Base-by-base conservation (phyloP, 1,140 invertebrate genomes). In the Caenorhabditis briggsae region DNA sequence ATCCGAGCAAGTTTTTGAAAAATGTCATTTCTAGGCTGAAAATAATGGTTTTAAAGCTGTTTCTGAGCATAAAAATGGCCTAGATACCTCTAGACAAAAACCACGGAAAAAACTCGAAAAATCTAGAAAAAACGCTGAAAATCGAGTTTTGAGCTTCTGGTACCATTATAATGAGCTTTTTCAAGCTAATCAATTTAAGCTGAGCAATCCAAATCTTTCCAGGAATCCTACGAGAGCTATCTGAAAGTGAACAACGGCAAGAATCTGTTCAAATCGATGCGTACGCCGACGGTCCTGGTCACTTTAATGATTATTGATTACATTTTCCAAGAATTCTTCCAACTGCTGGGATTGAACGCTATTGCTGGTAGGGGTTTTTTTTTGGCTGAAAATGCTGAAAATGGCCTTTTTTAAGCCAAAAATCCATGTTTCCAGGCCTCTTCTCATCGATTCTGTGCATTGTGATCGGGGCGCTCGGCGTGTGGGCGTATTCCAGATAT, bases 201-300 rank as follows among this genome's bases (percentile, higher is more conserved):
- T 53, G 50, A 53, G 50, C 50, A 53, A 53, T 53, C 11, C 2
- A n/a, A 82, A n/a, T 18, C 20, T 6, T 87, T 92, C 85, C 48
- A 92, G 91, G 90, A 92, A 50, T 61, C 85, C 25, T 92, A 84
- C 85, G 91, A 92, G 74, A 84, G 61, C 33, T 92, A 90, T 61
- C 58, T 90, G n/a, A 89, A 88, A 33, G 83, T 87, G 3, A 92
- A 92, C 70, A 91, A 90, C 82, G 86, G 91, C 58, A 92, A 92
- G 85, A 92, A 92, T 82, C 70, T 92, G 41, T 92, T 92, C 90
- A 92, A 92, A 85, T 92, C 91, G 6, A 92, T 92, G 92, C 87
- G 91, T 64, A 92, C 91, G 1, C 91, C 91, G 41, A 92, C 92
- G 8, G 90, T 92, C 41, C 85, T 92, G 5, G 89, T 92, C 85